Base-by-base conservation (phyloP, 2,113 vertebrate species). In the Sakesphorus luctuosus region DNA sequence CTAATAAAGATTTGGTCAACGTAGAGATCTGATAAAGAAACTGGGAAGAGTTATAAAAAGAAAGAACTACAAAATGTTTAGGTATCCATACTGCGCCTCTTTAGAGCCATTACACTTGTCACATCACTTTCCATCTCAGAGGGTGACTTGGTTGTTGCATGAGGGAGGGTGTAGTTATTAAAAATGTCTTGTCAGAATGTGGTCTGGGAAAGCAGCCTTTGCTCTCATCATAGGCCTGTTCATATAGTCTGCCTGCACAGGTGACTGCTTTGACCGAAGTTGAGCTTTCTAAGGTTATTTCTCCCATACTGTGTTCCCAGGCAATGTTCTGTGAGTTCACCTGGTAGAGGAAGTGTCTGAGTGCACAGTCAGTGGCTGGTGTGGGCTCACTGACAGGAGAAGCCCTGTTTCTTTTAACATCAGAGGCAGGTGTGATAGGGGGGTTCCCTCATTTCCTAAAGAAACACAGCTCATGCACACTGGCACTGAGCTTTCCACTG, bases 371-470 rank as follows among this genome's bases (percentile, higher is more conserved):
- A 23, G 21, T 20, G 29, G 2, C 18, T 40, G 47, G 44, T 79
- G 49, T 50, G 35, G 77, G 59, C 69, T 65, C 46, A 28, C 31
- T 20, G 73, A 20, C 43, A 58, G 84, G 29, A 77, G 84, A 61
- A 89, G 35, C 68, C 19, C 0, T 0, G 10, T 46, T 73, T 62
- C 59, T 47, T 77, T 25, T n/a, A n/a, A n/a, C 49, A 28, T 31
- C 2, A 8, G 63, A 13, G 36, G 36, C 31, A 49, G 72, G 9
- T 73, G 21, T 46, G 50, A 24, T 31, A 36, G 19, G 33, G 83
- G 44, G n/a, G 18, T 26, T 79, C 50, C 49, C 56, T 83, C 19
- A 24, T 62, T 69, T 74, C 36, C 72, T 86, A 55, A 66, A 74
- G 72, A 59, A 68, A 31, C 26, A 33, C 31, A 76, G 40, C 65